phyloP scores from a whole-genome alignment of 2,113 vertebrate genomes.

The Toxotes chatareus region DNA sequence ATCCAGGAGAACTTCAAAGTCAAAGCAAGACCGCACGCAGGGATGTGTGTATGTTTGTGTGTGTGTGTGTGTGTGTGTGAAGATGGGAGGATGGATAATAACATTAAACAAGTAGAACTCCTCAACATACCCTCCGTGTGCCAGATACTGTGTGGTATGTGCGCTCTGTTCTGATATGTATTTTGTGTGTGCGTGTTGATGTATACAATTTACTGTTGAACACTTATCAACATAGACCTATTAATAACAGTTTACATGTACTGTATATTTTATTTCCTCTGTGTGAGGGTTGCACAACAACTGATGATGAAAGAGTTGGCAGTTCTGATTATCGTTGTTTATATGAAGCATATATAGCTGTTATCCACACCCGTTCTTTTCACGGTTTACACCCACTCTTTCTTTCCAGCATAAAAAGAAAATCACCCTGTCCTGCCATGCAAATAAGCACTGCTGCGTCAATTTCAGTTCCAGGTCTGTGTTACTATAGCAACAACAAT shows the following conservation, averaged over 20 bases:
- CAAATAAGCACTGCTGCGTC: constrained; percentile 69
- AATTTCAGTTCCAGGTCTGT: constrained; percentile 64
- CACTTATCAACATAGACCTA: background rate
- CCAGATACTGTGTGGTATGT: constrained; percentile 35
- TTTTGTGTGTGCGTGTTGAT: constrained; percentile 11
- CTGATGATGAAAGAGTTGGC: background rate
- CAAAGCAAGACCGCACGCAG: constrained; percentile 57
- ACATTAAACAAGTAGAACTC: constrained; percentile 73
- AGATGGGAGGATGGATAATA: constrained; percentile 67
- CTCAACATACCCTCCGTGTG: constrained; percentile 51
- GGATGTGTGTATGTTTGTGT: constrained; percentile 44
- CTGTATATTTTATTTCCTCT: background rate
- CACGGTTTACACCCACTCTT: constrained; percentile 22
- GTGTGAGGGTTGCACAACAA: constrained; percentile 2
- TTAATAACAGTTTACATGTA: background rate
- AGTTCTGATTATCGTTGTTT: background rate
- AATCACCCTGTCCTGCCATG: constrained; percentile 54
- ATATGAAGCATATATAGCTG: background rate
- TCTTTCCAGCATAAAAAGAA: constrained; percentile 39
- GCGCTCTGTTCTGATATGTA: constrained; percentile 17
- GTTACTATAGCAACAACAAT: constrained; percentile 84
- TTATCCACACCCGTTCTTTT: constrained; percentile 10
- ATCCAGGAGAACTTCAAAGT: constrained; percentile 82
- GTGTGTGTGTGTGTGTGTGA: constrained; percentile 47
- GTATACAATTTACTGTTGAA: background rate